Conservation (phyloP, 1,140 invertebrate genomes). For the Drosophila neocordata region DNA sequence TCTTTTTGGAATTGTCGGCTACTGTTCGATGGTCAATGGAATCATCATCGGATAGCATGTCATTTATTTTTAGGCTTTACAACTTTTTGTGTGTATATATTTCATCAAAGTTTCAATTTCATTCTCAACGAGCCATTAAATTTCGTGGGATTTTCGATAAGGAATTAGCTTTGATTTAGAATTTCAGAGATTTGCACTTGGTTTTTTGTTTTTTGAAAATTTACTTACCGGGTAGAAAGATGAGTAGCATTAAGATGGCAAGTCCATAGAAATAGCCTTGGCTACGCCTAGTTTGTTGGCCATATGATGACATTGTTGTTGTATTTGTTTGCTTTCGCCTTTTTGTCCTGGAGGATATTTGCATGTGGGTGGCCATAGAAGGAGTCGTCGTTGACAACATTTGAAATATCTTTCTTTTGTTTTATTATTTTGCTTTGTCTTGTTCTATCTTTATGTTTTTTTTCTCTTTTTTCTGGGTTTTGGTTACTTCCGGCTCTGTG, state of each 20-base stretch:
- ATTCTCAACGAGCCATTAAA: slow-evolving; percentile 21
- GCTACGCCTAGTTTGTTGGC: slow-evolving; percentile 47
- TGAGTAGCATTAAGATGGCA: slow-evolving; percentile 44
- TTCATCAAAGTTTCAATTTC: slow-evolving; percentile 61
- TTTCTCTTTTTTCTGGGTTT: slow-evolving; percentile 18
- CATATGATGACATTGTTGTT: slow-evolving; percentile 26
- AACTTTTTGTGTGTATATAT: slow-evolving; percentile 66
- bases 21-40: slow-evolving; percentile 2
- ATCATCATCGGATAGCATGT: slow-evolving; percentile 29
- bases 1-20: slow-evolving; percentile 22
- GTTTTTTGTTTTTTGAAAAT: slow-evolving; percentile 22
- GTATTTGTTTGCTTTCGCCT: background rate
- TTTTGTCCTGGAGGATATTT: slow-evolving; percentile 51
- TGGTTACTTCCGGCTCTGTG: slow-evolving; percentile 38
- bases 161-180: slow-evolving; percentile 64
- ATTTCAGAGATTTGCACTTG: slow-evolving; percentile 11
- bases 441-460: slow-evolving; percentile 14
- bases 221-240: slow-evolving; percentile 72
- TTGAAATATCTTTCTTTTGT: slow-evolving; percentile 37
- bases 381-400: slow-evolving; percentile 40
- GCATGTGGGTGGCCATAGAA: slow-evolving; percentile 46
- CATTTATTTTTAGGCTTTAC: slow-evolving; percentile 62
- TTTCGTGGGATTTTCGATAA: slow-evolving; percentile 32
- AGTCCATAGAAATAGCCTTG: slow-evolving; percentile 53
- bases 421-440: slow-evolving; percentile 16